These are phyloP conservation scores for Pseudorhiza aurosa DNA, from an alignment of 30 jellyfish, hydroid and myxozoan species.

Conservation along the genomic window DNA sequence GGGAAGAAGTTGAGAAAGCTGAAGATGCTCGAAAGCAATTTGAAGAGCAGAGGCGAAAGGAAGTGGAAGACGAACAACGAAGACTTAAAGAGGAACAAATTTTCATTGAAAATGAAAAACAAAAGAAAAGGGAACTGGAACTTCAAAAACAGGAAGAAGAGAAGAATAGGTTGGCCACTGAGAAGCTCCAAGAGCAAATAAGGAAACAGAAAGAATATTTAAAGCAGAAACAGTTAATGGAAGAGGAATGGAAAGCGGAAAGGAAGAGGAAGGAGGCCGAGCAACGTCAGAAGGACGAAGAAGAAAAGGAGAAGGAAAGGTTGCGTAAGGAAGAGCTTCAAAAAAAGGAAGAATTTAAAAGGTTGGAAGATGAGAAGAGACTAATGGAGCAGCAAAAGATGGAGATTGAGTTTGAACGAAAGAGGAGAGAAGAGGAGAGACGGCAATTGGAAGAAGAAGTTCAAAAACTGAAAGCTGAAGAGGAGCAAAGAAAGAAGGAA, in stretches of 20 bases:
- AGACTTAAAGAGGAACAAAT: neutral
- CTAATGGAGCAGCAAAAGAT: neutral
- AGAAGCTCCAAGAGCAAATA: neutral
- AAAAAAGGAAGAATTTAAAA: constrained; percentile 12
- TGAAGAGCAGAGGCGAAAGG: constrained; percentile 1
- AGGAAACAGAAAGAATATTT: neutral
- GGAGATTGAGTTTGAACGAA: neutral
- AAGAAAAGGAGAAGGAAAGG: neutral
- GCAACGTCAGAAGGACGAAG: neutral
- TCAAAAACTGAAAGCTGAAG: constrained; percentile 1
- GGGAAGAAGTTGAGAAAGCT: neutral
- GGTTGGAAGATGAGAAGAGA: constrained; percentile 5
- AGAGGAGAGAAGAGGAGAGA: constrained; percentile 18
- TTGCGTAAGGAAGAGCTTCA: neutral
- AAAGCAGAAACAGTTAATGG: neutral
- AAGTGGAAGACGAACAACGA: neutral
- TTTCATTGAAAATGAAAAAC: neutral
- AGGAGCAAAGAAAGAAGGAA: constrained; percentile 1
- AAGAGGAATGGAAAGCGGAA: neutral
- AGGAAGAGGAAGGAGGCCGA: neutral
- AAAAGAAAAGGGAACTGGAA: neutral
- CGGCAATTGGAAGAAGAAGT: constrained; percentile 15
- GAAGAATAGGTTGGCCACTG: neutral
- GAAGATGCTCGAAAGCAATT: neutral
- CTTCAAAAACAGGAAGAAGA: neutral